Evolutionary conservation across 2,888 invertebrate genomes (phyloP), one percentile per base, ranked within the genome.

Genomic region (Tricholauxania praeusta): DNA sequence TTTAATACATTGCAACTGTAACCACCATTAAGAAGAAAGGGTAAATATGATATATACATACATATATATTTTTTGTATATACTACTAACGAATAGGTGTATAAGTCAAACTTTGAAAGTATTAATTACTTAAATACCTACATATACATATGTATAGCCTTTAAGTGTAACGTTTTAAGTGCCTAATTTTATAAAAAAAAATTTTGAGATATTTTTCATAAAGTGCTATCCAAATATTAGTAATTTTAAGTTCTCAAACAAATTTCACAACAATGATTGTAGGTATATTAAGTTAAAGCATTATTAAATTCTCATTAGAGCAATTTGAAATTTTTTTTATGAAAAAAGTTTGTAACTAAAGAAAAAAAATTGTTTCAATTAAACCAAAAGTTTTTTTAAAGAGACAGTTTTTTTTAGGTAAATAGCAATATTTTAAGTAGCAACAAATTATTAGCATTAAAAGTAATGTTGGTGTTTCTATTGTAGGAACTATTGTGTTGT

Each of bases 1-100:
- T 52, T 70, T 70, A 60, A 60, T 39, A 70, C 12, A 22, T 63
- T 51, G 70, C 19, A 70, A 70, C 62, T 52, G 70, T 55, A 47
- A 70, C 70, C 70, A 63, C 70, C 70, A 70, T 52, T 39, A 39
- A 14, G 17, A 51, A 47, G 19, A 14, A 57, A 59, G 39, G 39
- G 39, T 39, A 39, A 39, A 39, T 39, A 39, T 10, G 10, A 39
- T 4, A 10, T 39, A 39, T 39, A 39, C 39, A 39, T 39, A 5
- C 8, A 39, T 39, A 39, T 5, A 39, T 39, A 39, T 39, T 39
- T 39, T 39, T 39, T 39, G 7, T 39, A 39, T 6, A 39, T 10
- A 39, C 39, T 10, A 39, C 6, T 39, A 8, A 39, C 1, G 10
- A 8, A 39, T 10, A 28, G 28, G 28, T 28, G 8, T 10, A 39